A percentile compares a stretch with the other conserved stretches of the same genome.
phyloP scores from a whole-genome alignment of 92 coral and sea anemone genomes.

The Nematostella vectensis region DNA sequence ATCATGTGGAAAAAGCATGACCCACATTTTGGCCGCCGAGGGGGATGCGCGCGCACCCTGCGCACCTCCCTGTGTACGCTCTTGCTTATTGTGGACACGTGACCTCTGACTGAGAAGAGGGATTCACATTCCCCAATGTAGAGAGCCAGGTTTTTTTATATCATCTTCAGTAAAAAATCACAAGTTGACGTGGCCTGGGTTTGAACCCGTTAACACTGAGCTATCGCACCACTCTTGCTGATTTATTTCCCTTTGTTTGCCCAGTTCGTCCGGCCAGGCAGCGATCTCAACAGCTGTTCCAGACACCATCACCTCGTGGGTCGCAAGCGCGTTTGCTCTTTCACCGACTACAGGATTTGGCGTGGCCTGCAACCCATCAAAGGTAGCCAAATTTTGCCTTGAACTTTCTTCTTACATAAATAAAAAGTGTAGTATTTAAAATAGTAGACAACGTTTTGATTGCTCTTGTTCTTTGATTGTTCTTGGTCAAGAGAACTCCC shows the following conservation, averaged over 20 bases:
- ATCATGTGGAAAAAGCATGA: too few relatives aligned
- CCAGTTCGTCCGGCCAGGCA: constrained; percentile 65
- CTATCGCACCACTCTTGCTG: too few relatives aligned
- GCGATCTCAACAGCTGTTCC: constrained; percentile 66
- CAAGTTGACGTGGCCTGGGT: too few relatives aligned
- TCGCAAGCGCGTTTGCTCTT: constrained; percentile 92
- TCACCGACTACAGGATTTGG: constrained; percentile 80
- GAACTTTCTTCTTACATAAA: neutral
- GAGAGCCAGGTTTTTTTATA: too few relatives aligned
- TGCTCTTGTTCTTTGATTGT: neutral
- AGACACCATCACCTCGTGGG: constrained; percentile 97
- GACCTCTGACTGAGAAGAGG: too few relatives aligned
- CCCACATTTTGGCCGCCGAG: too few relatives aligned
- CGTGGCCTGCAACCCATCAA: constrained; percentile 59
- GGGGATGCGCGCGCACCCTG: too few relatives aligned
- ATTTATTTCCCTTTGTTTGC: constrained; percentile 1
- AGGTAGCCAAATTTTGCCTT: constrained; percentile 39
- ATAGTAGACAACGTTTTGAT: neutral
- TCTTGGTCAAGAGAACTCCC: too few relatives aligned
- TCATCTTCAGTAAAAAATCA: too few relatives aligned
- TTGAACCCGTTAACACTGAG: too few relatives aligned
- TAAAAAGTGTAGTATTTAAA: neutral
- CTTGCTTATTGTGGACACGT: neutral
- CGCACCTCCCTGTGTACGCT: too few relatives aligned
- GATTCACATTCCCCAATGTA: too few relatives aligned